Evolutionary conservation across 2,888 invertebrate species (phyloP).

Genomic region (Desoria tigrina): DNA sequence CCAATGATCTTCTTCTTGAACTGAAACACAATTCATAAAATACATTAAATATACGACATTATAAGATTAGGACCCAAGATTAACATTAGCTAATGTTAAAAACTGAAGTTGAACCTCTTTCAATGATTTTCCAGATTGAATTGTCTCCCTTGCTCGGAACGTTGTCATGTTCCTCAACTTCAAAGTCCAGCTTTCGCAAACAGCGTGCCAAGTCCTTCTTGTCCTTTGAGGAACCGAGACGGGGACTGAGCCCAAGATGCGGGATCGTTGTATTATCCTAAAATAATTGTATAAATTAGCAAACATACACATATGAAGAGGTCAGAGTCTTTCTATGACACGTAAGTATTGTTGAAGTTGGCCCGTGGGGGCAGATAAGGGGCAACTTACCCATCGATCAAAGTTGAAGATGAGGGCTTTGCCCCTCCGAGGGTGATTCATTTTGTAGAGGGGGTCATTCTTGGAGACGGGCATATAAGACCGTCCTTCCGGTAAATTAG

Average conservation of each 20-base stretch:
- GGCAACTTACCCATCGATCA: slow-evolving; percentile 44
- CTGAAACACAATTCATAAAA: slow-evolving; percentile 24
- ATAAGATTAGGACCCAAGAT: too few species aligned
- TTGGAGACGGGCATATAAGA: slow-evolving; percentile 43
- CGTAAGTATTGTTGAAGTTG: slow-evolving; percentile 14
- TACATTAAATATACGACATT: not conserved
- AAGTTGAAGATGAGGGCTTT: slow-evolving; percentile 52
- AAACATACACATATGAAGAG: not conserved
- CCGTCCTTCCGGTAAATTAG: too few species aligned
- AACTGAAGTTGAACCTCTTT: slow-evolving; percentile 30
- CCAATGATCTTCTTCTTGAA: slow-evolving; percentile 44
- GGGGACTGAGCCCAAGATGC: slow-evolving; percentile 29
- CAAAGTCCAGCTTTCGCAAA: slow-evolving; percentile 40
- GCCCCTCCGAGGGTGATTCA: slow-evolving; percentile 44
- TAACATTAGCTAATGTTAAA: not conserved
- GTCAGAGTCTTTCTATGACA: not conserved
- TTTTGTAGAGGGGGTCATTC: slow-evolving; percentile 41
- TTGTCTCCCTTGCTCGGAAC: slow-evolving; percentile 10
- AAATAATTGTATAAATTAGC: slow-evolving; percentile 7
- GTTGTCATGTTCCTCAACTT: slow-evolving; percentile 41
- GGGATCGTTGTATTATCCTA: slow-evolving; percentile 44
- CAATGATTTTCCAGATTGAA: slow-evolving; percentile 25
- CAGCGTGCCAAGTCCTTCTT: slow-evolving; percentile 40
- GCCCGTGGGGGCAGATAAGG: too few species aligned
- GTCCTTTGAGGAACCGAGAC: slow-evolving; percentile 48